Evolutionary conservation across 2,113 vertebrate genomes (phyloP).

Genomic region (Nesospiza acunhae): DNA sequence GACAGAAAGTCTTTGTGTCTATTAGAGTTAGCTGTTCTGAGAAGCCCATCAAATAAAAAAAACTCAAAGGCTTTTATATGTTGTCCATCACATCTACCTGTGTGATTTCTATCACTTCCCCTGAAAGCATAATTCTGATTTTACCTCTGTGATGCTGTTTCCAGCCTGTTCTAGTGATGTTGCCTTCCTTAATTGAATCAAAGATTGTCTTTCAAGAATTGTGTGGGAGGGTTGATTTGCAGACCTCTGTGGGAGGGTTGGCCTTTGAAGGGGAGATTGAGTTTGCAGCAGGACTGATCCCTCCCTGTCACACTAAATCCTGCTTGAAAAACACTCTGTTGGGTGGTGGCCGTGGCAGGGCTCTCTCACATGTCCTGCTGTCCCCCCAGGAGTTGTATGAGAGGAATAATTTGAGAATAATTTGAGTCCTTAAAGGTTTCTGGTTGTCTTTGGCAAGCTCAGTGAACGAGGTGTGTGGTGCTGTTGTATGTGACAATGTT

Average conservation of each 20-base stretch:
- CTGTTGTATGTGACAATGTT: background rate
- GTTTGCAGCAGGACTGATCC: background rate
- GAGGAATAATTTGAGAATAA: background rate
- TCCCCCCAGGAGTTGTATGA: background rate
- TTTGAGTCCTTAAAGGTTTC: background rate
- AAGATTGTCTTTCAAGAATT: background rate
- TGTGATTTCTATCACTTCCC: background rate
- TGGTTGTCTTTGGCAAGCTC: background rate
- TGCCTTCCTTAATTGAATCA: background rate
- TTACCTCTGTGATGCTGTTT: background rate
- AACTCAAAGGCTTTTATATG: fast-evolving
- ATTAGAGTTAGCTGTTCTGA: background rate
- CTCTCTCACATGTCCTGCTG: background rate
- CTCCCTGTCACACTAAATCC: background rate
- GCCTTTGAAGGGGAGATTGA: background rate
- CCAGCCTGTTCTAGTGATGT: background rate
- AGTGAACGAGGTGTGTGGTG: background rate
- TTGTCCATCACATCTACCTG: fast-evolving
- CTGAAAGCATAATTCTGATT: background rate
- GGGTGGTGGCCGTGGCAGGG: background rate
- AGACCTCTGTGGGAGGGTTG: background rate
- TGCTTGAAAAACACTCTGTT: background rate
- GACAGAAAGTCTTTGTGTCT: background rate
- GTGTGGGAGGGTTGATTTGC: background rate
- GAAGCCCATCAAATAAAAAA: background rate